Percentiles rank a stretch among this genome's conserved stretches.
phyloP scores from a whole-genome alignment of 1,140 invertebrate genomes.

The Drosophila subpulchrella region DNA sequence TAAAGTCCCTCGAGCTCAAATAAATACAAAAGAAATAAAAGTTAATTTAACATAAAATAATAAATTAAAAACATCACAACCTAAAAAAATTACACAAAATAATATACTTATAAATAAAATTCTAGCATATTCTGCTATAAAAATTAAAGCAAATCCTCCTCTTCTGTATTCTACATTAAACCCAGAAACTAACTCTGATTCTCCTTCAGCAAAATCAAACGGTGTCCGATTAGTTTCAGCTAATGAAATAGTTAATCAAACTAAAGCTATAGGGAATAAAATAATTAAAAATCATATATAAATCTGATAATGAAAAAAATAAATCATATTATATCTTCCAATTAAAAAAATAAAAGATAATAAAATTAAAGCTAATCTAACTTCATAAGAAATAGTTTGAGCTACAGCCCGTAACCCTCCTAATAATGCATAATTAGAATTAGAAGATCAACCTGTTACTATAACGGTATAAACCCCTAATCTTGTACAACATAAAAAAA shows the following conservation, averaged over 20 bases:
- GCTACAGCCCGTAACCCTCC: conserved; percentile 67
- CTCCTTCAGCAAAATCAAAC: conserved; percentile 92
- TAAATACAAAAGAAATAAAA: conserved; percentile 85
- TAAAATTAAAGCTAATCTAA: conserved; percentile 35
- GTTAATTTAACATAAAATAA: conserved; percentile 85
- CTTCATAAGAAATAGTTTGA: conserved; percentile 3
- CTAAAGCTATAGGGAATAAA: conserved; percentile 85
- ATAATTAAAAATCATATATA: conserved; percentile 85
- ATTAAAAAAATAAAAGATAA: conserved; percentile 70
- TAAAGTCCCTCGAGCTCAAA: conserved; percentile 53
- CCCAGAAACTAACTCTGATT: conserved; percentile 90
- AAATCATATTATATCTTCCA: conserved; percentile 58
- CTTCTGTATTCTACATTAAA: conserved; percentile 91
- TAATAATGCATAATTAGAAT: conserved; percentile 89
- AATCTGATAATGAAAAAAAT: conserved; percentile 80
- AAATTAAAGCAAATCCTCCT: conserved; percentile 89
- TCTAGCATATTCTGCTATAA: conserved; percentile 88
- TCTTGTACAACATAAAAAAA: conserved; percentile 81
- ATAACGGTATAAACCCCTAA: conserved; percentile 85
- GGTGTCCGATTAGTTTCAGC: conserved; percentile 90
- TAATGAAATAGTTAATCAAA: conserved; percentile 87
- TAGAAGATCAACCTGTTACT: conserved; percentile 87
- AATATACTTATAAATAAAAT: conserved; percentile 86
- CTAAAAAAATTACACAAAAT: conserved; percentile 91
- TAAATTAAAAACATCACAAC: conserved; percentile 86